These are phyloP conservation scores for Chionodraco myersi DNA, from an alignment of 2,113 vertebrate genomes.

Conservation along the genomic window DNA sequence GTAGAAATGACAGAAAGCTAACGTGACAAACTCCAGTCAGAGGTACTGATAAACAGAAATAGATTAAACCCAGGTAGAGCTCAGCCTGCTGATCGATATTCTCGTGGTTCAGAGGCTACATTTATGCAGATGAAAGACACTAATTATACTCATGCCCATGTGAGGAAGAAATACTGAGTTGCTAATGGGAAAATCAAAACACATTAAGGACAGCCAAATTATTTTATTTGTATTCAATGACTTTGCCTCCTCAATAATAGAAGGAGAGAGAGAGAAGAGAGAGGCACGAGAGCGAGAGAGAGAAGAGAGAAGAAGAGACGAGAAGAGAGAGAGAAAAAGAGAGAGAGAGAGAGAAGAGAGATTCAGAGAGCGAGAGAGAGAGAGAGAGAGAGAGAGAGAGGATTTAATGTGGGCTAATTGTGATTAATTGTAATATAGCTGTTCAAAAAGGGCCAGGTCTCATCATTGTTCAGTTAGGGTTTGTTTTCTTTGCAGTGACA, in stretches of 20 bases:
- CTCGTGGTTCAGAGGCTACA: slow-evolving; percentile 68
- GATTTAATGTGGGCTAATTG: slow-evolving; percentile 66
- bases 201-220: too few species aligned
- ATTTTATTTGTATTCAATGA: slow-evolving; percentile 76
- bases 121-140: slow-evolving; percentile 79
- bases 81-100: slow-evolving; percentile 64
- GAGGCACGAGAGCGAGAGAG: too few species aligned
- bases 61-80: slow-evolving; percentile 13
- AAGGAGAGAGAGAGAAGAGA: too few species aligned
- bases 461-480: slow-evolving; percentile 43
- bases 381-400: slow-evolving; percentile 32
- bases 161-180: slow-evolving; percentile 74
- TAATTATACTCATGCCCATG: slow-evolving; percentile 75
- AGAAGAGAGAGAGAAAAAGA: too few species aligned
- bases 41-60: neutral
- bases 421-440: slow-evolving; percentile 61
- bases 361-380: too few species aligned
- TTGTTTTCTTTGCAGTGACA: slow-evolving; percentile 33
- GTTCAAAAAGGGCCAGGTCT: slow-evolving; percentile 43
- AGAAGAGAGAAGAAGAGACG: too few species aligned
- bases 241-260: slow-evolving; percentile 63
- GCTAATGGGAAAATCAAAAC: slow-evolving; percentile 85
- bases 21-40: neutral
- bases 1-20: neutral
- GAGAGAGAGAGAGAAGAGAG: too few species aligned